These are phyloP conservation scores for Cosmia pyralina DNA, from an alignment of 2,888 invertebrate species.

Conservation along the genomic window DNA sequence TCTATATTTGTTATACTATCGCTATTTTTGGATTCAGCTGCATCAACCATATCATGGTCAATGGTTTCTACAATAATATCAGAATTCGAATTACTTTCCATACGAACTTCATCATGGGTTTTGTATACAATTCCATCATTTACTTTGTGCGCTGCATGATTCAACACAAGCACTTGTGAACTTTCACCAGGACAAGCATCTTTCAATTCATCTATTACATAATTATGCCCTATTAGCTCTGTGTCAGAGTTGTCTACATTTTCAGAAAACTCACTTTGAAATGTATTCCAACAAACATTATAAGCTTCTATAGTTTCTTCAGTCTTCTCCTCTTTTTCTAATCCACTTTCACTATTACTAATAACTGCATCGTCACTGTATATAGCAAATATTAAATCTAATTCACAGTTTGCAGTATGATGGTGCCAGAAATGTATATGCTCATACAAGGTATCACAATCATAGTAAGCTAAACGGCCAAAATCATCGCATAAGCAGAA, in stretches of 20 bases:
- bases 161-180: constrained; percentile 11
- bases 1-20: constrained; percentile 11
- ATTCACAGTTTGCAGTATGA: constrained; percentile 64
- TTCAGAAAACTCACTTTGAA: constrained; percentile 33
- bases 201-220: constrained; percentile 16
- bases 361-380: constrained; percentile 70
- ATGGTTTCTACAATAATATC: constrained; percentile 47
- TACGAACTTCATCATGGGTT: constrained; percentile 14
- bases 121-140: constrained; percentile 13
- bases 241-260: constrained; percentile 15
- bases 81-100: constrained; percentile 37
- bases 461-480: constrained; percentile 76
- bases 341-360: constrained; percentile 39
- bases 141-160: constrained; percentile 11
- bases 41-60: constrained; percentile 38
- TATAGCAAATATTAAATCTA: constrained; percentile 75
- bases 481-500: constrained; percentile 84
- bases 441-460: constrained; percentile 72
- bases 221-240: constrained; percentile 14
- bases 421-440: constrained; percentile 82
- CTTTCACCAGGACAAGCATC: constrained; percentile 1
- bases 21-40: constrained; percentile 35
- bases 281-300: constrained; percentile 64
- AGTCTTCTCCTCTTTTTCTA: constrained; percentile 45
- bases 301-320: constrained; percentile 44